Base-by-base conservation (phyloP, 2,113 vertebrate species). In the Sialia sialis region DNA sequence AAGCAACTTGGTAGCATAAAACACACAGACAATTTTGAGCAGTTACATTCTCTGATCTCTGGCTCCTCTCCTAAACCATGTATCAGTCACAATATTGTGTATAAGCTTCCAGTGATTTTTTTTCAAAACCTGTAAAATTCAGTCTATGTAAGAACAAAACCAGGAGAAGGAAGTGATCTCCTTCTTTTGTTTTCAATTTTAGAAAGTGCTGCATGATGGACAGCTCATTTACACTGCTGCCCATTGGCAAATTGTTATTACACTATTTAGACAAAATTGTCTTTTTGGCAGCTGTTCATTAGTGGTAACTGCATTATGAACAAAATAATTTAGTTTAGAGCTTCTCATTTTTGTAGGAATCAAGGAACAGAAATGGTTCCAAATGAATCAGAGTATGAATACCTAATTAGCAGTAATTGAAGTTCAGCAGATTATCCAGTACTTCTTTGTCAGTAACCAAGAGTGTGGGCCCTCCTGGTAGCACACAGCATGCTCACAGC, bases 261-360 rank as follows among this genome's bases (percentile, higher is more conserved):
- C 15, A 39, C 54, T 79, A 36, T 89, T 84, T 64, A 84, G 74
- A 73, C n/a, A 72, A 76, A 87, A 95, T 54, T 44, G 49, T 62
- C 70, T 62, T 95, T 92, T 93, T 97, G 95, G 74, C 74, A 94
- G 77, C 67, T 85, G 56, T 87, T 92, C 66, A 48, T 89, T 87
- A 94, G 44, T 48, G 29, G 41, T 82, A 95, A 93, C 75, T 89
- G 64, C 5, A 14, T 92, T 91, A 76, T 6, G 48, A 81, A 91
- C 44, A 92, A 69, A 87, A 82, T 93, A 82, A 91, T 84, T 64
- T 9, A 16, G 41, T 92, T 96, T 91, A 94, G 69, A 89, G 58
- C 16, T 43, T 89, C 55, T 84, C 72, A 41, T 76, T 92, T 84
- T 87, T 69, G 43, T n/a, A 76, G 78, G 46, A 79, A 72, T 66